These are phyloP conservation scores for Cotesia glomerata DNA, from an alignment of 1,140 invertebrate species.

Conservation along the genomic window DNA sequence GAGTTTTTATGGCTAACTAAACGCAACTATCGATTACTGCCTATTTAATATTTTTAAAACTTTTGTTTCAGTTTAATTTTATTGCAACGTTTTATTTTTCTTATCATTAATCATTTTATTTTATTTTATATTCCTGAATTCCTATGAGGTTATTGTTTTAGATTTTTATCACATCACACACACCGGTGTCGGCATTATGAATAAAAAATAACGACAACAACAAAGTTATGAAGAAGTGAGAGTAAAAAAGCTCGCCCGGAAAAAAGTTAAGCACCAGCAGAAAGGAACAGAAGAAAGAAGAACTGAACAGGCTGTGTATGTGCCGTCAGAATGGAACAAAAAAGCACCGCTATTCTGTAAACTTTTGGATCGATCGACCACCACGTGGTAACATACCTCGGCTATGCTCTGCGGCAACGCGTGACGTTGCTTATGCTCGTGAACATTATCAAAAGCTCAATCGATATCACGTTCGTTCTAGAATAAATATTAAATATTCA, in stretches of 20 bases:
- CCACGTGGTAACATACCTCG: background rate
- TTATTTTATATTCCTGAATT: no score
- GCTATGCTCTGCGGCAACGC: constrained; percentile 1
- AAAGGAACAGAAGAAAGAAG: background rate
- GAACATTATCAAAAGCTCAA: constrained; percentile 20
- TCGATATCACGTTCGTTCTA: background rate
- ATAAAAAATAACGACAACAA: no score
- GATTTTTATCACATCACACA: no score
- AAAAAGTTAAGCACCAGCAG: no score
- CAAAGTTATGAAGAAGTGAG: no score
- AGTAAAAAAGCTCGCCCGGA: no score
- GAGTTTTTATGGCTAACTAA: background rate
- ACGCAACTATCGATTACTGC: background rate
- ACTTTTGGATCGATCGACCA: background rate
- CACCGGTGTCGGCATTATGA: no score
- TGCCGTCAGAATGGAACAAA: background rate
- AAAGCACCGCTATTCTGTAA: background rate
- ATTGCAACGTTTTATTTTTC: background rate
- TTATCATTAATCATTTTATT: background rate
- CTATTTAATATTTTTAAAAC: background rate
- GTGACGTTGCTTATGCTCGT: background rate
- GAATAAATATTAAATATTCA: constrained; percentile 13
- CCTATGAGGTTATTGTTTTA: no score
- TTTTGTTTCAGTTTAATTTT: background rate
- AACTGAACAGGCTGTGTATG: background rate